These are phyloP conservation scores for Vulpes ferrilata DNA, from an alignment of 2,113 vertebrate genomes.

Conservation along the genomic window DNA sequence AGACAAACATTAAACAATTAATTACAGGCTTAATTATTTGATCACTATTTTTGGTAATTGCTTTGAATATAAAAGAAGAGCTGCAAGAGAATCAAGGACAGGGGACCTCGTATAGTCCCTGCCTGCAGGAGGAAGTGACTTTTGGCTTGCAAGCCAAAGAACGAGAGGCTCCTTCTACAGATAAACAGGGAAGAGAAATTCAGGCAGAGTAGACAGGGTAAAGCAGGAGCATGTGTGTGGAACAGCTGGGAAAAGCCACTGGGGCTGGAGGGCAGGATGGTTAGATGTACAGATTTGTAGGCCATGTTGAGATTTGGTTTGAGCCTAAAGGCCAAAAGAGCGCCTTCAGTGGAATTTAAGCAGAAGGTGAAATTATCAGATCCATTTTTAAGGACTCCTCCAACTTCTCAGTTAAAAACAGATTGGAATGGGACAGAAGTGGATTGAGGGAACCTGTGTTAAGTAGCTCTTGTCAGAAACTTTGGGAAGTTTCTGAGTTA, in stretches of 20 bases:
- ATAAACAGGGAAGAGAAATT: not conserved
- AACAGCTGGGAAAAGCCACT: not conserved
- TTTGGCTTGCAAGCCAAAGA: not conserved
- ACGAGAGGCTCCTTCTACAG: not conserved
- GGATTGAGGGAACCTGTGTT: not conserved
- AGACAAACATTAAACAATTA: not conserved
- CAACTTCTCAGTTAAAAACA: not conserved
- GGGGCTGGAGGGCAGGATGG: not conserved
- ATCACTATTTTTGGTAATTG: not conserved
- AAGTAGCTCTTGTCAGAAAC: not conserved
- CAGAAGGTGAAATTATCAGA: not conserved
- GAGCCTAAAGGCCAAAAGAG: not conserved
- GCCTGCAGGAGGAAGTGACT: not conserved
- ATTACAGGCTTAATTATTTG: not conserved
- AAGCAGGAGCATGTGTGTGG: not conserved
- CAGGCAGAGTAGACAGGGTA: not conserved
- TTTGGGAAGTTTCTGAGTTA: not conserved
- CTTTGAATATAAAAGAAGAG: slow-evolving; percentile 19
- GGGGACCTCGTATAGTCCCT: not conserved
- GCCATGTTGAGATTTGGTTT: not conserved
- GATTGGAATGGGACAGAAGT: not conserved
- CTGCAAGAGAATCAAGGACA: not conserved
- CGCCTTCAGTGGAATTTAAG: not conserved
- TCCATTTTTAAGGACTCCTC: not conserved
- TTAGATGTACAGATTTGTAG: not conserved